phyloP scores from a whole-genome alignment of 37 sponge, comb jelly and placozoan genomes.

The Oopsacas minuta region DNA sequence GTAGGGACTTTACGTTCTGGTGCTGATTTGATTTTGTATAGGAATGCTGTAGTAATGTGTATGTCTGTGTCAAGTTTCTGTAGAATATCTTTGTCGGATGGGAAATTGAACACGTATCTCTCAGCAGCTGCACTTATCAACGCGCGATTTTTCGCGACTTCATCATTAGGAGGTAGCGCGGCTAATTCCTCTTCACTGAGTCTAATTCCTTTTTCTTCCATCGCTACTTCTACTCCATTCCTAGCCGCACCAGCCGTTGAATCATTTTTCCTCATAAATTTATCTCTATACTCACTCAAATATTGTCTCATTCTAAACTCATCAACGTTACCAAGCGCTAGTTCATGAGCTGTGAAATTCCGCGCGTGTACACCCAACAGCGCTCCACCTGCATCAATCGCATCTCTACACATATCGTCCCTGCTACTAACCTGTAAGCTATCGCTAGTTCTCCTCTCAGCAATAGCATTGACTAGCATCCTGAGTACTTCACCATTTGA shows the following conservation, averaged over 20 bases:
- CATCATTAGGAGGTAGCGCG: neutral
- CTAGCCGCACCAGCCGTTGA: neutral
- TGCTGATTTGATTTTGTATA: neutral
- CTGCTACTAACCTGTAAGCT: neutral
- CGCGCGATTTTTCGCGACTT: neutral
- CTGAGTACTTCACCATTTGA: neutral
- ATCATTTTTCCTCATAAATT: neutral
- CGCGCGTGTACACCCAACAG: neutral
- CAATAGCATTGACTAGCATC: neutral
- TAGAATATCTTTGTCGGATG: neutral
- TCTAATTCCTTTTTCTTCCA: neutral
- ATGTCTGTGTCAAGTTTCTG: neutral
- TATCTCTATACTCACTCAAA: neutral
- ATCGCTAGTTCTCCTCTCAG: neutral
- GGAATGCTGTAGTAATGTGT: neutral
- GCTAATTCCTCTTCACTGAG: neutral
- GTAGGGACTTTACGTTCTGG: neutral
- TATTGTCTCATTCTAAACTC: neutral
- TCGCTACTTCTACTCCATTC: neutral
- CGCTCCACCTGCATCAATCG: neutral
- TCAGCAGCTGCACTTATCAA: neutral
- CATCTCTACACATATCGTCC: neutral
- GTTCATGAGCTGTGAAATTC: neutral
- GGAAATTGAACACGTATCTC: neutral
- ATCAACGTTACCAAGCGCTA: conserved; percentile 1